Conservation (phyloP, 2,888 invertebrate species). For the Drosophila rubida region DNA sequence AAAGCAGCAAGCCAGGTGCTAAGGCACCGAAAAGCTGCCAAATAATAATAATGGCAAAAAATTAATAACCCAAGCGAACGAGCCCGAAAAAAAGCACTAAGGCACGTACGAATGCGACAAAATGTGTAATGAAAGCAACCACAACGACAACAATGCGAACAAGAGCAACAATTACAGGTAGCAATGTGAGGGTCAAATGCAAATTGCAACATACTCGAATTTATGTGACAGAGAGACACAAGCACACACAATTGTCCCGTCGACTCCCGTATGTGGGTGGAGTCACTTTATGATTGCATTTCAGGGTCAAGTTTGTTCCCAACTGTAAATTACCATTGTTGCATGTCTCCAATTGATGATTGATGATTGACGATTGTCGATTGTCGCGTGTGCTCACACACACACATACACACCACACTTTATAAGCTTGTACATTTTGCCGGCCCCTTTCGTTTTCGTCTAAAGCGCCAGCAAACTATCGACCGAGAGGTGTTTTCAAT, state of each 20-base stretch:
- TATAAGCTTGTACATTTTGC: constrained; percentile 60
- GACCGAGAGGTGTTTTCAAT: too few species aligned
- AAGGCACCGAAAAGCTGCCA: constrained; percentile 45
- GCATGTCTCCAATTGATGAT: constrained; percentile 43
- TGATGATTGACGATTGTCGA: constrained; percentile 77
- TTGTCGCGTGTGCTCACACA: constrained; percentile 58
- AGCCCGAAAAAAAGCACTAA: constrained; percentile 36
- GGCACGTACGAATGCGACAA: constrained; percentile 54
- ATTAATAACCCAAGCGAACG: constrained; percentile 43
- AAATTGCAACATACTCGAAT: constrained; percentile 68
- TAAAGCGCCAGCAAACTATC: constrained; percentile 18
- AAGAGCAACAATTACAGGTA: constrained; percentile 44
- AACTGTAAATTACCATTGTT: constrained; percentile 50
- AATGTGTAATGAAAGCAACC: constrained; percentile 52
- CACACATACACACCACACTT: too few species aligned
- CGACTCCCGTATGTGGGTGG: constrained; percentile 21
- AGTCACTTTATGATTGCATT: constrained; percentile 38
- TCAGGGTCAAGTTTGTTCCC: constrained; percentile 56
- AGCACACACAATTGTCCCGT: constrained; percentile 14
- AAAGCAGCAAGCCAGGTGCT: constrained; percentile 52
- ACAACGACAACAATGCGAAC: constrained; percentile 4
- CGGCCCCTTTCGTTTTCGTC: constrained; percentile 67
- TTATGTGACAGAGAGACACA: constrained; percentile 18
- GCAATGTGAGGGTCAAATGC: constrained; percentile 72
- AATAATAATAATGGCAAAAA: constrained; percentile 43